Percentiles rank a stretch among this genome's conserved stretches.
These are phyloP conservation scores for Tragelaphus buxtoni DNA, from an alignment of 2,113 vertebrate species.

Conservation along the genomic window DNA sequence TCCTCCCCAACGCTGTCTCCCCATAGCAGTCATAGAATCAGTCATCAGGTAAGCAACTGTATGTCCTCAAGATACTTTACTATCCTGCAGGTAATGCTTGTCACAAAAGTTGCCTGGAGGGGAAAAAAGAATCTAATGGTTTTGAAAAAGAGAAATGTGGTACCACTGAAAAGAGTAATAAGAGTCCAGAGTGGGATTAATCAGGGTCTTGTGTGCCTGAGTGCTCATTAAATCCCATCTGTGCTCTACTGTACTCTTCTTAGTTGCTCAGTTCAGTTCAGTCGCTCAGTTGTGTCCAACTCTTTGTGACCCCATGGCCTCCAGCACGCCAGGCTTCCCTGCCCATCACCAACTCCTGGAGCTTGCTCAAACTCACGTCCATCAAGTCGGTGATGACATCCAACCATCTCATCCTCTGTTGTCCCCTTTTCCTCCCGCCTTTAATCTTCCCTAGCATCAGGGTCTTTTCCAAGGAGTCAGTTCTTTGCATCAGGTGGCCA, in stretches of 20 bases:
- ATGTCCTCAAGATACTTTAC: neutral
- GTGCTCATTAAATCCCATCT: neutral
- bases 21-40: neutral
- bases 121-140: neutral
- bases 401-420: neutral
- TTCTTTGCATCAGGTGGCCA: neutral
- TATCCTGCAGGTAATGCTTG: neutral
- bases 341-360: neutral
- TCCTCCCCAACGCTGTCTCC: neutral
- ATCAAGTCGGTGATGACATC: neutral
- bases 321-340: neutral
- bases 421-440: neutral
- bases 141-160: neutral
- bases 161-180: neutral
- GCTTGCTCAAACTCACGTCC: neutral
- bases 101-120: neutral
- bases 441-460: neutral
- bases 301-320: neutral
- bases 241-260: neutral
- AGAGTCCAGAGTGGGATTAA: neutral
- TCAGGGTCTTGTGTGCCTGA: neutral
- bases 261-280: neutral
- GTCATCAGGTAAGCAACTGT: neutral
- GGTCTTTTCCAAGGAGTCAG: neutral
- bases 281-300: fast-evolving